Evolutionary conservation across 2,113 vertebrate genomes (phyloP).

Genomic region (Ibidorhyncha struthersii): DNA sequence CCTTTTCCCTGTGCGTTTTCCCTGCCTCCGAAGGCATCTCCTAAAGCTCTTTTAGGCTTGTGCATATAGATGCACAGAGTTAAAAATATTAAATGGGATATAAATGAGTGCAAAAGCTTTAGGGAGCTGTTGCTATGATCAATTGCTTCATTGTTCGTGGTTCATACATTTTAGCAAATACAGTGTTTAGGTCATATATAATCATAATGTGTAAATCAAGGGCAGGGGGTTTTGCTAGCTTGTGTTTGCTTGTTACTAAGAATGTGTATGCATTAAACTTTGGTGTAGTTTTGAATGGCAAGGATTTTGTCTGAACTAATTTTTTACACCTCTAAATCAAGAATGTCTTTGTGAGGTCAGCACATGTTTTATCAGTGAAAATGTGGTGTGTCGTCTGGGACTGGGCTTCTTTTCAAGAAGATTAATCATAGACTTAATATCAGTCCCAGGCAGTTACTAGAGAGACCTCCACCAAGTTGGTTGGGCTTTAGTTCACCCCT

Average conservation of each 20-base stretch:
- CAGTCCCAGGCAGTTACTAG: neutral
- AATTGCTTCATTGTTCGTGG: neutral
- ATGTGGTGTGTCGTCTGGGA: neutral
- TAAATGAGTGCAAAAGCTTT: neutral
- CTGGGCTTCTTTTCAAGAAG: neutral
- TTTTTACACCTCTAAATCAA: neutral
- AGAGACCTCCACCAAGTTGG: neutral
- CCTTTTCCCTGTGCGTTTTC: neutral
- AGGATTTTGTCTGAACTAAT: neutral
- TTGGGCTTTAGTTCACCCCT: neutral
- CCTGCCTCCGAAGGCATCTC: neutral
- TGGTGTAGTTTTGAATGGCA: neutral
- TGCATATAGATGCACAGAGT: neutral
- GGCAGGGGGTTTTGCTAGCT: neutral
- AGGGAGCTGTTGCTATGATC: neutral
- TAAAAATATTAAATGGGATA: neutral
- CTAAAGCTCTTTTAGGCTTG: neutral
- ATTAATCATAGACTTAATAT: neutral
- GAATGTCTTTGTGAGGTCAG: neutral
- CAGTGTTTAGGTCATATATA: neutral
- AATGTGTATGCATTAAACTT: neutral
- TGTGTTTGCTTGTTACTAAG: neutral
- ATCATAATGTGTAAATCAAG: neutral
- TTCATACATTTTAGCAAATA: neutral
- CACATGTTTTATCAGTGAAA: neutral